Evolutionary conservation across 2,888 invertebrate species (phyloP).

Genomic region (Acanthosoma haemorrhoidale): DNA sequence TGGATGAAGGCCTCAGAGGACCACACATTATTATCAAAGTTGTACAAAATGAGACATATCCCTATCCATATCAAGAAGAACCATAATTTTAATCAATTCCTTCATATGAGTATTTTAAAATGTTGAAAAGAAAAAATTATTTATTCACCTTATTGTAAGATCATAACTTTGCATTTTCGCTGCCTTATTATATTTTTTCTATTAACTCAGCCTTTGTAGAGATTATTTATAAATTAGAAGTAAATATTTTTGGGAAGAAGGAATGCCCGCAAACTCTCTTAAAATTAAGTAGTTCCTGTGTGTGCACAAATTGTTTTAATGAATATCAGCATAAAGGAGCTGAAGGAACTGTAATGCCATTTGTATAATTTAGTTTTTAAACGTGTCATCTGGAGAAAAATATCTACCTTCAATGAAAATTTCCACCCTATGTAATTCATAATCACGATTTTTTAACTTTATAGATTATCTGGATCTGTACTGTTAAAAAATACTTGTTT

Average conservation of each 20-base stretch:
- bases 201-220: constrained; percentile 38
- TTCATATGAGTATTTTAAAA: constrained; percentile 33
- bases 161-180: constrained; percentile 37
- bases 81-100: constrained; percentile 29
- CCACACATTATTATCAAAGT: constrained; percentile 17
- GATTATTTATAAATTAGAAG: constrained; percentile 31
- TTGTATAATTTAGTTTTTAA: background rate
- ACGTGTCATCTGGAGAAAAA: background rate
- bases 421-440: background rate
- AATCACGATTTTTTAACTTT: constrained; percentile 12
- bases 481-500: constrained; percentile 15
- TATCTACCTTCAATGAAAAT: background rate
- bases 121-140: constrained; percentile 29
- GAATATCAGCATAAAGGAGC: background rate
- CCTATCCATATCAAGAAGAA: constrained; percentile 34
- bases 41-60: constrained; percentile 32
- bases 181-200: constrained; percentile 38
- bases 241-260: constrained; percentile 25
- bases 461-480: constrained; percentile 19
- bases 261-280: background rate
- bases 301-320: constrained; percentile 23
- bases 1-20: constrained; percentile 24
- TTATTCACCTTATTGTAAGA: constrained; percentile 31
- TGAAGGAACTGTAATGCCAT: constrained; percentile 3
- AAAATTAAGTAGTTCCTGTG: constrained; percentile 27